Percentiles rank a stretch among this genome's conserved stretches.
phyloP scores from a whole-genome alignment of 2,113 vertebrate species.

The Butorides virescens region DNA sequence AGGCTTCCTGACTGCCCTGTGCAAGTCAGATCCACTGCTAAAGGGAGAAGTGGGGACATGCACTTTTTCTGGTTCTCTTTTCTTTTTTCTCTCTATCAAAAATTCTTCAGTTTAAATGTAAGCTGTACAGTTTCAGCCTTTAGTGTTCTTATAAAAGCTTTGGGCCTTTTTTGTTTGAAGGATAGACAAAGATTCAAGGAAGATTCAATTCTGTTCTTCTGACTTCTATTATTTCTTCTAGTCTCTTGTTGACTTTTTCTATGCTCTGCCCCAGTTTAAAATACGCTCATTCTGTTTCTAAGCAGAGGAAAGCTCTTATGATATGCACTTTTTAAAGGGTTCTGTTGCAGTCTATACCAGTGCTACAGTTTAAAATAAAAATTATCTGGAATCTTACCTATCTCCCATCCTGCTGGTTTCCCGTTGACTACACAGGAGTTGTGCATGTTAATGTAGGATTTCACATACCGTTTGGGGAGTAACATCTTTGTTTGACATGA shows the following conservation, averaged over 20 bases:
- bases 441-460: neutral
- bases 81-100: neutral
- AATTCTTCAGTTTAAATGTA: neutral
- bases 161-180: neutral
- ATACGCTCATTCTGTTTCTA: neutral
- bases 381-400: neutral
- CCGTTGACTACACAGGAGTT: neutral
- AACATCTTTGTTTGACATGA: neutral
- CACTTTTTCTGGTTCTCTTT: neutral
- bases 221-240: neutral
- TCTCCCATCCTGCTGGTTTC: neutral
- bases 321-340: neutral
- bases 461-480: neutral
- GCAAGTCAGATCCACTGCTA: neutral
- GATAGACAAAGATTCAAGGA: neutral
- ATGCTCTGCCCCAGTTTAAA: neutral
- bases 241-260: neutral
- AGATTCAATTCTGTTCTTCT: neutral
- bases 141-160: neutral
- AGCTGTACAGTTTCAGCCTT: neutral
- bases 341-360: neutral
- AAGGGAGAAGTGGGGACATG: neutral
- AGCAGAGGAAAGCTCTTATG: neutral
- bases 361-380: neutral
- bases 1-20: neutral